phyloP scores from a whole-genome alignment of 92 coral and sea anemone genomes.

The Zoanthus sansibaricus region DNA sequence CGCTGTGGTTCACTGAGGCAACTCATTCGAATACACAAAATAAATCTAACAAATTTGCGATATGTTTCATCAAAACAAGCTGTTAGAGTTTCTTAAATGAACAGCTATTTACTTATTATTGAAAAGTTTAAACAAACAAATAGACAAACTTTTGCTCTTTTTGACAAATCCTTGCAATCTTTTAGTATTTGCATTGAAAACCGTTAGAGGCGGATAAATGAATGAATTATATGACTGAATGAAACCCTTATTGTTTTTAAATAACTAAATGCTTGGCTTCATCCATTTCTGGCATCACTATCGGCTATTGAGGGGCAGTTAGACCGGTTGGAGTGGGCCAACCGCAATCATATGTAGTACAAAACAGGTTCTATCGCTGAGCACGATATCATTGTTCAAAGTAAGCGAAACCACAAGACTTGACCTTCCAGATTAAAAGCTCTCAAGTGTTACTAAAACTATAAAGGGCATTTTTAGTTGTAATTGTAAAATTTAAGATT shows the following conservation, averaged over 20 bases:
- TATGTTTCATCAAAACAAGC: neutral
- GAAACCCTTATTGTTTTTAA: no score
- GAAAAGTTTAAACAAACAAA: no score
- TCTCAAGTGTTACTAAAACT: slow-evolving; percentile 8
- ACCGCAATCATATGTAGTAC: neutral
- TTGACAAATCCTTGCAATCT: neutral
- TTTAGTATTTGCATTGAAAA: neutral
- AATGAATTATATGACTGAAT: neutral
- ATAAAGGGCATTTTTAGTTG: neutral
- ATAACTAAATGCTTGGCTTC: neutral
- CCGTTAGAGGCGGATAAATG: no score
- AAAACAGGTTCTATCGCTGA: neutral
- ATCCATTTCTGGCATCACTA: neutral
- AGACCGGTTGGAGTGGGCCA: no score
- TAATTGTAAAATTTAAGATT: slow-evolving; percentile 16
- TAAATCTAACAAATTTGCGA: neutral
- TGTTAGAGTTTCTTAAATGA: neutral
- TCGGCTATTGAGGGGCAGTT: neutral
- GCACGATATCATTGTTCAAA: neutral
- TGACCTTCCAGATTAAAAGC: slow-evolving; percentile 21
- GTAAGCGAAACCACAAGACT: slow-evolving; percentile 39
- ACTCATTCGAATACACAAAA: neutral
- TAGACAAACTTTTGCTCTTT: neutral
- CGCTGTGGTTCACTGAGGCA: neutral
- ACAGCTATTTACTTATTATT: neutral